phyloP scores from a whole-genome alignment of 1,140 invertebrate genomes.

The Euura lappo region DNA sequence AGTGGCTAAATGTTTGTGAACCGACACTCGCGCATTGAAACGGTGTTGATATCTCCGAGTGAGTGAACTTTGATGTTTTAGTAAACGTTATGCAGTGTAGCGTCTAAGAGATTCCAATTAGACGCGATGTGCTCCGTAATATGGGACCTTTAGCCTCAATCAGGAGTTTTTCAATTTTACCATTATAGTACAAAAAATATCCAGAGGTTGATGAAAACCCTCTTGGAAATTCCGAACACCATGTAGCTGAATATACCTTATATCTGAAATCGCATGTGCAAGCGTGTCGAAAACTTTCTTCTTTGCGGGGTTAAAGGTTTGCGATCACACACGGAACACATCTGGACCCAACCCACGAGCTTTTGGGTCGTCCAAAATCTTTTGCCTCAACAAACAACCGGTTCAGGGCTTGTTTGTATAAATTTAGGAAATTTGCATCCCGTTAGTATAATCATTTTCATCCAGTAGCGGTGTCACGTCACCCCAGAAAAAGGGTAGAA shows the following conservation, averaged over 20 bases:
- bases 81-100: too few species aligned
- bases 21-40: too few species aligned
- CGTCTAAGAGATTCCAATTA: too few species aligned
- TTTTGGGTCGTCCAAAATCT: background rate
- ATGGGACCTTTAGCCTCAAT: too few species aligned
- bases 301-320: background rate
- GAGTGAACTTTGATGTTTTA: too few species aligned
- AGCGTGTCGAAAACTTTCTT: background rate
- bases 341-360: background rate
- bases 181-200: too few species aligned
- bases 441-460: background rate
- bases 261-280: background rate
- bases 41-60: too few species aligned
- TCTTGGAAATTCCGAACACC: background rate
- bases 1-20: too few species aligned
- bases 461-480: background rate
- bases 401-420: constrained; percentile 37
- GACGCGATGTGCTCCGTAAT: too few species aligned
- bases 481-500: too few species aligned
- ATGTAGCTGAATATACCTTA: background rate
- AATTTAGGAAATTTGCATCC: constrained; percentile 54
- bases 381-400: constrained; percentile 45
- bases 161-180: too few species aligned
- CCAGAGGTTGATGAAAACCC: background rate
- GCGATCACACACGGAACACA: background rate